Conservation (phyloP, 1,140 invertebrate species). For the Drosophila parvula region DNA sequence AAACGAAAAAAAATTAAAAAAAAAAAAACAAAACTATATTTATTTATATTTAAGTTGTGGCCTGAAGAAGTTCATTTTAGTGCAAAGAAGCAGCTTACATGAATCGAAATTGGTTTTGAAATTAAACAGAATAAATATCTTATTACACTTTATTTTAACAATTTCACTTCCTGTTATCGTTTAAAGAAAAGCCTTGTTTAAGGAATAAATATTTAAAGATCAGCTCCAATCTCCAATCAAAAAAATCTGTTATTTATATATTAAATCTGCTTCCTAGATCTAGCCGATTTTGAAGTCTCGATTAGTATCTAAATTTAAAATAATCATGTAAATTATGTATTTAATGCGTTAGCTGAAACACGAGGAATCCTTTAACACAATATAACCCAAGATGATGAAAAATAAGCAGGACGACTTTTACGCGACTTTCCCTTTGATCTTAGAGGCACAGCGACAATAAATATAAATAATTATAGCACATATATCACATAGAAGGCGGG, state of each 20-base stretch:
- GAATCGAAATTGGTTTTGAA: not conserved
- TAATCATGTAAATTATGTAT: not conserved
- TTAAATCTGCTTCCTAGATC: not conserved
- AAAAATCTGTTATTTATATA: not conserved
- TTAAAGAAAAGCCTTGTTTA: not conserved
- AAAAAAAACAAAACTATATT: constrained; percentile 1
- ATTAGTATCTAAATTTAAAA: too few species aligned
- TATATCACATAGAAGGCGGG: constrained; percentile 28
- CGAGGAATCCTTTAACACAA: not conserved
- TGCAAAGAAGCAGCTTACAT: not conserved
- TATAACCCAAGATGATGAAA: not conserved
- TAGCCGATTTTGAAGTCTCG: not conserved
- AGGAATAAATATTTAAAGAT: not conserved
- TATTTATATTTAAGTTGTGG: not conserved
- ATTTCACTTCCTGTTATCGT: not conserved
- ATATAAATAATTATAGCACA: constrained; percentile 55
- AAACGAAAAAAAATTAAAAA: constrained; percentile 17
- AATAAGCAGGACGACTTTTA: constrained; percentile 16
- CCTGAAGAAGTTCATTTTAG: not conserved
- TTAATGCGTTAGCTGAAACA: not conserved
- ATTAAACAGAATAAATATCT: too few species aligned
- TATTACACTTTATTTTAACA: too few species aligned
- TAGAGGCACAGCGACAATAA: constrained; percentile 22
- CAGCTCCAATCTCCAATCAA: not conserved
- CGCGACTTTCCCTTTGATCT: constrained; percentile 38